Evolutionary conservation across 2,113 vertebrate genomes (phyloP).

Genomic region (Bujurquina vittata): DNA sequence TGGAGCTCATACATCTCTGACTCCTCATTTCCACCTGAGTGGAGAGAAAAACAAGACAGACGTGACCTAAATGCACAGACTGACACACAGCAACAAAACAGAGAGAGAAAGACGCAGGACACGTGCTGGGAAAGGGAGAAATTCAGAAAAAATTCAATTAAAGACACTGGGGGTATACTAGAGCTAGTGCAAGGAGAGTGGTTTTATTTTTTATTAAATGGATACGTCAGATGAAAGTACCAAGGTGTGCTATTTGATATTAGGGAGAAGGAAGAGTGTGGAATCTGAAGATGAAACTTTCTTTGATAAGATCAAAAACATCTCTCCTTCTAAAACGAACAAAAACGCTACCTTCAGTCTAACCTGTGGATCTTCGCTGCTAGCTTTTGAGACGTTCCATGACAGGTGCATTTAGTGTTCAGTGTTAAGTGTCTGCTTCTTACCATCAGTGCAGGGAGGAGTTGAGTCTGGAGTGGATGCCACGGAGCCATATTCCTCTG

Average conservation of each 20-base stretch:
- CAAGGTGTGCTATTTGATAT: conserved; percentile 27
- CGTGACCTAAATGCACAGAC: neutral
- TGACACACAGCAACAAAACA: neutral
- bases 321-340: neutral
- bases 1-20: conserved; percentile 88
- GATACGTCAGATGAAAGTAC: conserved; percentile 23
- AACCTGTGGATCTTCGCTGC: conserved; percentile 13
- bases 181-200: neutral
- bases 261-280: neutral
- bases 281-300: conserved; percentile 35
- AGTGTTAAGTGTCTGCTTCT: neutral
- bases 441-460: conserved; percentile 84
- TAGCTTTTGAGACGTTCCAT: neutral
- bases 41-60: neutral
- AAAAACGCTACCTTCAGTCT: neutral
- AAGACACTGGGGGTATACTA: neutral
- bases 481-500: conserved; percentile 85
- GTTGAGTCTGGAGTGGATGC: conserved; percentile 84
- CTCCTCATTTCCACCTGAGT: conserved; percentile 88
- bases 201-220: conserved; percentile 22
- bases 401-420: neutral
- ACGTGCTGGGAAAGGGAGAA: neutral
- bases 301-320: conserved; percentile 34
- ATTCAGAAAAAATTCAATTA: neutral
- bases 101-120: neutral